These are phyloP conservation scores for Acronicta psi DNA, from an alignment of 2,888 invertebrate genomes.

Conservation along the genomic window DNA sequence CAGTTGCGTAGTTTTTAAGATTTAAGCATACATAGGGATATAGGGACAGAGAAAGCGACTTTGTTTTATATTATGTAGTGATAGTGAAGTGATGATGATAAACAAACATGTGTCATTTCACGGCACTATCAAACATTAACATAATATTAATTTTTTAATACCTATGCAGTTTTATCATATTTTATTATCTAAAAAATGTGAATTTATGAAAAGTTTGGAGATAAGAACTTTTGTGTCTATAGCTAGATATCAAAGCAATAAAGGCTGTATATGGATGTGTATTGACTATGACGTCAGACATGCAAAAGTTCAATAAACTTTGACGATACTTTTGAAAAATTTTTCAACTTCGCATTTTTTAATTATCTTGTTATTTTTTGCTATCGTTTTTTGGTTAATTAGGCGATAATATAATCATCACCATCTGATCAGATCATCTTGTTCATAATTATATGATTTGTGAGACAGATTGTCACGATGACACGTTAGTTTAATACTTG, in stretches of 20 bases:
- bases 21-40: no score
- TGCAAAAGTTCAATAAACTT: slow-evolving; percentile 42
- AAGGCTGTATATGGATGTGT: background rate
- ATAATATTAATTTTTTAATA: slow-evolving; percentile 13
- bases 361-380: background rate
- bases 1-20: no score
- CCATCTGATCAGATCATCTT: no score
- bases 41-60: no score
- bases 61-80: no score
- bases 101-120: slow-evolving; percentile 5
- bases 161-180: slow-evolving; percentile 11
- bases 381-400: slow-evolving; percentile 4
- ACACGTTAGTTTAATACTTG: no score
- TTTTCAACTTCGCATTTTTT: background rate
- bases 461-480: no score
- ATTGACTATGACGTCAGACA: slow-evolving; percentile 24
- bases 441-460: background rate
- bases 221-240: slow-evolving; percentile 15
- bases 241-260: slow-evolving; percentile 10
- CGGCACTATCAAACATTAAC: background rate
- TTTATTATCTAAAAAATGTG: slow-evolving; percentile 28
- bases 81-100: no score
- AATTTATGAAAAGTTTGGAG: slow-evolving; percentile 29
- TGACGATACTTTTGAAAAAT: slow-evolving; percentile 3
- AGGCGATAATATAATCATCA: no score